Percentiles rank a stretch among this genome's conserved stretches.
These are phyloP conservation scores for Rhinichthys klamathensis DNA, from an alignment of 2,113 vertebrate species.

Conservation along the genomic window DNA sequence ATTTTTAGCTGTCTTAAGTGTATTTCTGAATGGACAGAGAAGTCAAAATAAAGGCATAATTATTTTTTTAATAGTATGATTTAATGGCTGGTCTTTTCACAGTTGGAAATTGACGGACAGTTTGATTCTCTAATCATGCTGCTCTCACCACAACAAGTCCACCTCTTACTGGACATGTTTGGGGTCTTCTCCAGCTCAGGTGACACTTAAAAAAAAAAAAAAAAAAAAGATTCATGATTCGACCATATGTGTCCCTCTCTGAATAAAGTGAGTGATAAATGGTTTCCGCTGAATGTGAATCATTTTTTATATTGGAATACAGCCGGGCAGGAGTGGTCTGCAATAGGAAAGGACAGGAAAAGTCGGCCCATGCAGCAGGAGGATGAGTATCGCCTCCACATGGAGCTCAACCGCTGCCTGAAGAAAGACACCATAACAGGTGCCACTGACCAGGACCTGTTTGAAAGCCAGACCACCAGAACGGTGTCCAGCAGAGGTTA, in stretches of 20 bases:
- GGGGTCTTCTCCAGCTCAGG: constrained; percentile 90
- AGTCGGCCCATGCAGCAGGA: constrained; percentile 96
- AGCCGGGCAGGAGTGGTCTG: constrained; percentile 84
- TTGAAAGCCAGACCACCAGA: constrained; percentile 88
- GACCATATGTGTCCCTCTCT: background rate
- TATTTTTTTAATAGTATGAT: background rate
- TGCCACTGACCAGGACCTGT: constrained; percentile 86
- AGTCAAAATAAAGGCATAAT: background rate
- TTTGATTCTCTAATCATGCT: constrained; percentile 89
- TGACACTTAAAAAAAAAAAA: too few relatives aligned
- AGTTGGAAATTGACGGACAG: constrained; percentile 93
- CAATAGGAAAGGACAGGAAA: constrained; percentile 86
- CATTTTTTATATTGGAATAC: background rate
- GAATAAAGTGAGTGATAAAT: background rate
- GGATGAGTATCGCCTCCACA: constrained; percentile 94
- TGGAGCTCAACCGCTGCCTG: constrained; percentile 92
- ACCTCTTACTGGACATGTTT: constrained; percentile 91
- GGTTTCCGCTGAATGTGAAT: background rate
- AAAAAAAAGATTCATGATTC: too few relatives aligned
- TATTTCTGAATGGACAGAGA: background rate
- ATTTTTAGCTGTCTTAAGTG: background rate
- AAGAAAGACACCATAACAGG: constrained; percentile 85
- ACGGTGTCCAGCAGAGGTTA: constrained; percentile 93
- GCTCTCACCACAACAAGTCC: constrained; percentile 92
- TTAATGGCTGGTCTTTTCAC: constrained; percentile 55